These are phyloP conservation scores for Gastrophysa polygoni DNA, from an alignment of 2,888 invertebrate genomes.

Conservation along the genomic window DNA sequence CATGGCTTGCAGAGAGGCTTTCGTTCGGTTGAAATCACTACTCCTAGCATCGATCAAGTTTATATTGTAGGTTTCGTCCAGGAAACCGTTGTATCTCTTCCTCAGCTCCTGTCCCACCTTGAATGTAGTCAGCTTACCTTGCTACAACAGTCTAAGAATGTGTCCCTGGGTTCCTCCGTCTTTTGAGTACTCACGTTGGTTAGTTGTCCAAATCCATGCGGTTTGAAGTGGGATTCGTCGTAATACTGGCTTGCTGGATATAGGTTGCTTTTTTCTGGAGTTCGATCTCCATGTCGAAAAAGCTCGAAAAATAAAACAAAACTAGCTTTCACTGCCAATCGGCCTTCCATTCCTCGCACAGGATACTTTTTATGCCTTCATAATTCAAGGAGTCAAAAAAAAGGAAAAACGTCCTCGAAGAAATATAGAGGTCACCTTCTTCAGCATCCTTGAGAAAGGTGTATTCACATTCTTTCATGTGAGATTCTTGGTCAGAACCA, in stretches of 20 bases:
- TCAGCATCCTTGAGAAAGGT: too few species aligned
- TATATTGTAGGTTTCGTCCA: conserved; percentile 64
- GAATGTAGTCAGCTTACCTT: conserved; percentile 68
- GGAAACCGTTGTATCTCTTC: conserved; percentile 64
- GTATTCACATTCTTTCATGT: too few species aligned
- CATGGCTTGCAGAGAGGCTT: conserved; percentile 72
- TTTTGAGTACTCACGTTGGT: conserved; percentile 66
- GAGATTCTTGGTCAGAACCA: too few species aligned
- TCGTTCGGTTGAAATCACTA: conserved; percentile 71
- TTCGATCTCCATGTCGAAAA: conserved; percentile 78
- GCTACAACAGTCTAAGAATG: conserved; percentile 30
- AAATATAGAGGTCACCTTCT: too few species aligned
- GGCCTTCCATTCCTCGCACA: too few species aligned
- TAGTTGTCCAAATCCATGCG: conserved; percentile 77
- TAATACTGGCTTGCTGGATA: conserved; percentile 74
- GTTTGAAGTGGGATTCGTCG: conserved; percentile 66
- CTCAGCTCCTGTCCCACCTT: conserved; percentile 68
- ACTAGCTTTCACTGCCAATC: too few species aligned
- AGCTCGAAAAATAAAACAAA: conserved; percentile 60
- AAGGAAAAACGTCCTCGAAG: too few species aligned
- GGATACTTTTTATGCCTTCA: too few species aligned
- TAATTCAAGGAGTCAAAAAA: too few species aligned
- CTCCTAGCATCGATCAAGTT: conserved; percentile 63
- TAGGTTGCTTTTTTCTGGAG: conserved; percentile 65
- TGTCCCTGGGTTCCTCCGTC: background rate